phyloP scores from a whole-genome alignment of 2,113 vertebrate species.

The Ptyas mucosa region DNA sequence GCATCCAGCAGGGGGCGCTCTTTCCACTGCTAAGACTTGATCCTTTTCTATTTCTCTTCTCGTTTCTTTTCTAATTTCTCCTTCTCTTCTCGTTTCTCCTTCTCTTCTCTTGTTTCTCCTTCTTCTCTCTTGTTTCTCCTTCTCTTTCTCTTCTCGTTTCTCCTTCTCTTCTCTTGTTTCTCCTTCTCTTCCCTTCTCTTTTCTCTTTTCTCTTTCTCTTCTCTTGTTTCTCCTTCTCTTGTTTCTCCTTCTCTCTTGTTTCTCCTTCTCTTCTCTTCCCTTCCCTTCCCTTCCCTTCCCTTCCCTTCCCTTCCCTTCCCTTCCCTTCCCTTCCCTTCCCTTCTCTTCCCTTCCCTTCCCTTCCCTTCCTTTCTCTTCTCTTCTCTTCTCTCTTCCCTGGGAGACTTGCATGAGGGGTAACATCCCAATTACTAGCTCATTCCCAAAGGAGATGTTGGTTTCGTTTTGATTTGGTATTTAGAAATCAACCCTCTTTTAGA shows the following conservation, averaged over 20 bases:
- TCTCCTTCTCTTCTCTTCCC: not conserved
- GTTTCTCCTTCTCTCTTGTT: too few relatives aligned
- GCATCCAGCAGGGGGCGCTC: conserved; percentile 54
- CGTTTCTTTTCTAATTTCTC: not conserved
- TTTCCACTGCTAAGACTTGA: conserved; percentile 21
- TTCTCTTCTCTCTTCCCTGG: not conserved
- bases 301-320: too few relatives aligned
- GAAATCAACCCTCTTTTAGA: not conserved
- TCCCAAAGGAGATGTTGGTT: not conserved
- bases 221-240: too few relatives aligned
- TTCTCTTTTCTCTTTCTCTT: too few relatives aligned
- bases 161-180: too few relatives aligned
- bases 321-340: too few relatives aligned
- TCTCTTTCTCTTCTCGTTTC: not conserved
- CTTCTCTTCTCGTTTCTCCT: not conserved
- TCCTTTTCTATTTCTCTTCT: not conserved
- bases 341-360: too few relatives aligned
- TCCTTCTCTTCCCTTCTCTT: too few relatives aligned
- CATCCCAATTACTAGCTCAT: not conserved
- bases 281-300: too few relatives aligned
- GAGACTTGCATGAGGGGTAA: not conserved
- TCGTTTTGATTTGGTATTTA: not conserved
- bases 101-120: too few relatives aligned
- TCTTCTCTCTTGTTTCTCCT: too few relatives aligned
- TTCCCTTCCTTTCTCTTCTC: too few relatives aligned